Evolutionary conservation across 2,113 vertebrate genomes (phyloP), one percentile per base, ranked within the genome.

Genomic region (Atractosteus spatula): DNA sequence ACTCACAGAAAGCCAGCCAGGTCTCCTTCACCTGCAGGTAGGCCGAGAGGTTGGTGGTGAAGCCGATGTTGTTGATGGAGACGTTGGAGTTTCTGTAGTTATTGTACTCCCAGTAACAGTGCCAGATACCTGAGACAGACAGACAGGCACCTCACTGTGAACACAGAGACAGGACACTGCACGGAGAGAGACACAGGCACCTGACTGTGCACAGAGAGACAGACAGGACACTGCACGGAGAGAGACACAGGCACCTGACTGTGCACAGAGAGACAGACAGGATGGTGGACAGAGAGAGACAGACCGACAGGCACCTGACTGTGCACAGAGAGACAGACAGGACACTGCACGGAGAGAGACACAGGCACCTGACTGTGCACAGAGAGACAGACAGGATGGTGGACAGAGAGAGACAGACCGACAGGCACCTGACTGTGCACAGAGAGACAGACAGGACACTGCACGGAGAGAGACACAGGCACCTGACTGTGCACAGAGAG

Each of bases 1-100:
- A 91, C 95, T 92, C 82, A 97, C 96, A 66, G 77, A 94, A 92
- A 0, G 88, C 94, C 76, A 97, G 86, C 96, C 96, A 97, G 3
- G 95, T 96, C 84, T 96, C 95, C 71, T 93, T 89, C 44, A 95
- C 92, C 3, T 86, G 85, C 69, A 90, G 73, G 71, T 96, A 97
- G 76, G 86, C 85, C 0, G 84, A 62, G n/a, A 94, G 68, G 76
- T 96, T 83, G 44, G 87, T 91, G 75, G 91, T 95, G 82, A 97
- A 86, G 29, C 94, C 94, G 3, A 95, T 17, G 8, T 88, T 44
- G 5, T 11, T 43, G 68, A 94, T 92, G 74, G 88, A 78, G 42
- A 88, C 78, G 0, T 80, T 82, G 0, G 7, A 0, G 41, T 77
- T 56, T 14, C 83, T 88, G 73, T 91, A 83, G 65, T 51, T 57